A percentile compares a stretch with the other conserved stretches of the same genome.
Evolutionary conservation across 2,888 invertebrate species (phyloP).

Genomic region (Hyalella azteca): DNA sequence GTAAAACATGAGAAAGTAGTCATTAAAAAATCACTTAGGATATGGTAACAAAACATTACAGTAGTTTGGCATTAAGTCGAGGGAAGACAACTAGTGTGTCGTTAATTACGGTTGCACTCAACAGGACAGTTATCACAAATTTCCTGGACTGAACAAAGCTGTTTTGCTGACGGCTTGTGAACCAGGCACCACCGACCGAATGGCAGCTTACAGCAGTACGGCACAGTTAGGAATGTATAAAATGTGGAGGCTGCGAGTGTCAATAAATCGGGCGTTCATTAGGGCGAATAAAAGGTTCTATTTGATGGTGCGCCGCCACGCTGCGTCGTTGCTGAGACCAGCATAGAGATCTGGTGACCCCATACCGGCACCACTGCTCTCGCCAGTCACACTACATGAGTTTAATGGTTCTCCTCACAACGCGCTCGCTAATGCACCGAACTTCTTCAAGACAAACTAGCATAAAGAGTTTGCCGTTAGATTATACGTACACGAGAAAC

Average conservation of each 20-base stretch:
- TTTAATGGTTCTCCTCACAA: conserved; percentile 24
- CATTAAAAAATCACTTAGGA: too few relatives aligned
- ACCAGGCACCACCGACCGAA: too few relatives aligned
- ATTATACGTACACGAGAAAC: too few relatives aligned
- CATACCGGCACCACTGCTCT: neutral
- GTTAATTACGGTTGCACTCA: too few relatives aligned
- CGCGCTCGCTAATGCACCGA: neutral
- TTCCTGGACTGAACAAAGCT: neutral
- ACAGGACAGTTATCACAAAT: too few relatives aligned
- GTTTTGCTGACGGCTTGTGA: neutral
- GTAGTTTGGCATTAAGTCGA: too few relatives aligned
- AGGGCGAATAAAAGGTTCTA: conserved; percentile 20
- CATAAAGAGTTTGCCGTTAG: too few relatives aligned
- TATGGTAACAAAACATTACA: too few relatives aligned
- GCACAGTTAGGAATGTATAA: conserved; percentile 23
- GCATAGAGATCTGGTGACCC: neutral
- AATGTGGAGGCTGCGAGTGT: neutral
- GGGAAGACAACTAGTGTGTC: too few relatives aligned
- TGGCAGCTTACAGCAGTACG: too few relatives aligned
- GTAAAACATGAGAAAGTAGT: too few relatives aligned
- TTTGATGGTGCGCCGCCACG: conserved; percentile 10
- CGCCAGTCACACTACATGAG: neutral
- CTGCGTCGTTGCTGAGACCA: neutral
- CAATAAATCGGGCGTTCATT: conserved; percentile 34
- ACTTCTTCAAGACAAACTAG: conserved; percentile 13